Percentiles rank a stretch among this genome's conserved stretches.
Conservation (phyloP, 2,888 invertebrate genomes). For the Torymus aiolomorphi region DNA sequence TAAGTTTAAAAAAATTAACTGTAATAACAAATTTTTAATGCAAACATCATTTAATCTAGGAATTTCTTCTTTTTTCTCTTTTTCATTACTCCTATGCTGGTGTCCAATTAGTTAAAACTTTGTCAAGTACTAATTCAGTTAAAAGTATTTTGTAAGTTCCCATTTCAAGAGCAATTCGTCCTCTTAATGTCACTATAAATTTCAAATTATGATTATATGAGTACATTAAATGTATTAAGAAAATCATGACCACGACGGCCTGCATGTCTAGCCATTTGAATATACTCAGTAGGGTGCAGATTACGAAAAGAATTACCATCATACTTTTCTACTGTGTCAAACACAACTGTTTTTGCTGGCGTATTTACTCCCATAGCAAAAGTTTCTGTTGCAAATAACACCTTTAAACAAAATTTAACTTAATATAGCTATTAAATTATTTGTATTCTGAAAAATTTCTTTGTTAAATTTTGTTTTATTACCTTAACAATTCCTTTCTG, state of each 20-base stretch:
- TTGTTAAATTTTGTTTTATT: slow-evolving; percentile 56
- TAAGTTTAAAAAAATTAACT: background rate
- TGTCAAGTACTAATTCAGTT: no score
- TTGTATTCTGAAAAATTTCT: slow-evolving; percentile 68
- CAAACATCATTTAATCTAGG: slow-evolving; percentile 79
- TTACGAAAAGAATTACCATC: slow-evolving; percentile 89
- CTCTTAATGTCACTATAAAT: slow-evolving; percentile 84
- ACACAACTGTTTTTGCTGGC: slow-evolving; percentile 98
- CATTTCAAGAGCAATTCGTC: slow-evolving; percentile 91
- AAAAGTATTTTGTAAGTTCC: slow-evolving; percentile 91
- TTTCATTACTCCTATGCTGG: slow-evolving; percentile 85
- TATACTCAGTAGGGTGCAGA: slow-evolving; percentile 94
- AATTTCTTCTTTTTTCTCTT: slow-evolving; percentile 64
- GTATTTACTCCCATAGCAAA: slow-evolving; percentile 99
- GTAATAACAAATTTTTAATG: background rate
- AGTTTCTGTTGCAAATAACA: slow-evolving; percentile 98
- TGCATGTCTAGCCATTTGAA: slow-evolving; percentile 98
- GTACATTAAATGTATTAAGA: no score
- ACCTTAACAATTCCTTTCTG: slow-evolving; percentile 93
- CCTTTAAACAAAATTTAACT: slow-evolving; percentile 67
- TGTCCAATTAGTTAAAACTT: slow-evolving; percentile 89
- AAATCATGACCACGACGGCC: slow-evolving; percentile 93
- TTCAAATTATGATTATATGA: background rate
- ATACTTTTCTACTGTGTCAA: slow-evolving; percentile 93
- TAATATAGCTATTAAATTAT: no score